Evolutionary conservation across 30 jellyfish, hydroid and myxozoan species (phyloP).

Genomic region (Pelagia noctiluca): DNA sequence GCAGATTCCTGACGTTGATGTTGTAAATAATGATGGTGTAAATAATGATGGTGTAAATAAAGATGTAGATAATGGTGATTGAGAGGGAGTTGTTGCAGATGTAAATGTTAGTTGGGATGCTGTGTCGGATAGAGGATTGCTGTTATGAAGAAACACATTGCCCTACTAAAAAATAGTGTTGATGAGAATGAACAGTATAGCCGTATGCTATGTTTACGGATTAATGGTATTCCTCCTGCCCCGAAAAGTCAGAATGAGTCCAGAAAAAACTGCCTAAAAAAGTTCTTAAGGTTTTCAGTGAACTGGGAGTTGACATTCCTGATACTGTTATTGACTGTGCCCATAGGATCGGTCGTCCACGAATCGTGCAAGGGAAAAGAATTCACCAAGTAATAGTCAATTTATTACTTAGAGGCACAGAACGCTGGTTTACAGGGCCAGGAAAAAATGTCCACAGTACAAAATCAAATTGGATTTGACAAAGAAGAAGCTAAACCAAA

Average conservation of each 20-base stretch:
- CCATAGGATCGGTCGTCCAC: too few relatives aligned
- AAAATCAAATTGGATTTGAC: conserved; percentile 32
- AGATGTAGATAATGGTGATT: too few relatives aligned
- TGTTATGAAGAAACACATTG: conserved; percentile 33
- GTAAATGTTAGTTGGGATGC: too few relatives aligned
- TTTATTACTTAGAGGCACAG: conserved; percentile 30
- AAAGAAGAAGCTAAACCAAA: neutral
- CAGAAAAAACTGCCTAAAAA: too few relatives aligned
- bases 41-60: too few relatives aligned
- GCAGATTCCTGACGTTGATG: too few relatives aligned
- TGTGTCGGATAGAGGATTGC: too few relatives aligned
- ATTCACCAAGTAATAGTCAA: conserved; percentile 31
- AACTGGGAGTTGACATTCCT: neutral
- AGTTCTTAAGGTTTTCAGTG: too few relatives aligned
- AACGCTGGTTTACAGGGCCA: conserved; percentile 40
- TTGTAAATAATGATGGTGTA: too few relatives aligned
- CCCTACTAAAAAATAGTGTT: conserved; percentile 9
- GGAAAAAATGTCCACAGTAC: conserved; percentile 35
- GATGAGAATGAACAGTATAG: conserved; percentile 44
- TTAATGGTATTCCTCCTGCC: conserved; percentile 24
- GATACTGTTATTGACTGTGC: too few relatives aligned
- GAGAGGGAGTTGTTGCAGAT: too few relatives aligned
- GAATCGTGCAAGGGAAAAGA: conserved; percentile 23
- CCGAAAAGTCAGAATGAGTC: too few relatives aligned
- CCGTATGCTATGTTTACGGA: conserved; percentile 15